These are phyloP conservation scores for Athrips mouffetella DNA, from an alignment of 2,888 invertebrate genomes.

Conservation along the genomic window DNA sequence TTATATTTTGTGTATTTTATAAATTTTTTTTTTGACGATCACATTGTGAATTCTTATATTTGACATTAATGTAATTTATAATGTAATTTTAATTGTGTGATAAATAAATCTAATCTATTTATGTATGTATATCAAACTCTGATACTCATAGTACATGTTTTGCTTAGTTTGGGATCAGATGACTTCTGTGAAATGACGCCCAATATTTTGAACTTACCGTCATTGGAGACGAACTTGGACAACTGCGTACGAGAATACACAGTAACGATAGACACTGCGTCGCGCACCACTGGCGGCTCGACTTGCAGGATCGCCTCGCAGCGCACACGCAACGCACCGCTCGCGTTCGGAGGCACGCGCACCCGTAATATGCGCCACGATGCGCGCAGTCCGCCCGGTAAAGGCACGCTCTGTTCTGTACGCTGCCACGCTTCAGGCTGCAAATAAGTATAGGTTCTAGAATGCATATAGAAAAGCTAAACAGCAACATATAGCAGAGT, in stretches of 20 bases:
- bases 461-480: not conserved
- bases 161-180: no score
- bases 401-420: conserved; percentile 51
- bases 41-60: no score
- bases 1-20: no score
- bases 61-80: no score
- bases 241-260: conserved; percentile 62
- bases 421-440: conserved; percentile 68
- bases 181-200: no score
- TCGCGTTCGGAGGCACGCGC: conserved; percentile 54
- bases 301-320: conserved; percentile 61
- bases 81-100: no score
- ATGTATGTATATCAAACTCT: no score
- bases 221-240: conserved; percentile 69
- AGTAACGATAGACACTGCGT: conserved; percentile 52
- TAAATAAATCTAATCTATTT: no score
- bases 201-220: conserved; percentile 26
- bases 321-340: conserved; percentile 58
- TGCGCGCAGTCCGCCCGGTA: conserved; percentile 58
- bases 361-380: conserved; percentile 62
- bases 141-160: no score
- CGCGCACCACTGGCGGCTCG: conserved; percentile 62
- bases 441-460: conserved; percentile 17
- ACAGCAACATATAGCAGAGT: no score
- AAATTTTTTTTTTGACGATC: no score